Evolutionary conservation across 2,888 invertebrate genomes (phyloP).

Genomic region (Acrobeloides nanus): DNA sequence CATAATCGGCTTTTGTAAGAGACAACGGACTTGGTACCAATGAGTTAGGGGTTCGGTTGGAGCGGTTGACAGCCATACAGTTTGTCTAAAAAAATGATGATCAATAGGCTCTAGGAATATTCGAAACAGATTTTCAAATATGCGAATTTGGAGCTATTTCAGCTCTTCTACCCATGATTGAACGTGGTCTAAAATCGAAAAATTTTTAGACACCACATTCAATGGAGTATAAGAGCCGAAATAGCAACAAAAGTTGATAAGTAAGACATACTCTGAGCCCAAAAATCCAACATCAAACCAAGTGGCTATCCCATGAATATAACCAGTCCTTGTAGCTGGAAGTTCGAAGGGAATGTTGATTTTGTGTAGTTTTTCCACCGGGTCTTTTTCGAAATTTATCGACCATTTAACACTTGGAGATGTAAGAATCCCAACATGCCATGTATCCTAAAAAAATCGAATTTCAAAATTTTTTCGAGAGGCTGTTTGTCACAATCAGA

Average conservation of each 20-base stretch:
- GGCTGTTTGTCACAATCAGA: not conserved
- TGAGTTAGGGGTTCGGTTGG: constrained; percentile 96
- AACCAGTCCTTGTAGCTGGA: constrained; percentile 80
- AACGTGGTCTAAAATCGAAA: no score
- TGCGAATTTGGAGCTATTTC: not conserved
- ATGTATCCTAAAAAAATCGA: constrained; percentile 68
- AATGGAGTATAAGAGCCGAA: no score
- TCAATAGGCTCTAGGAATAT: not conserved
- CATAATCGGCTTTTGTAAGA: constrained; percentile 84
- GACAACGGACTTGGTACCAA: constrained; percentile 96
- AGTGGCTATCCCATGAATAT: constrained; percentile 92
- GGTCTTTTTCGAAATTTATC: constrained; percentile 83
- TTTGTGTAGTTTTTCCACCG: constrained; percentile 84
- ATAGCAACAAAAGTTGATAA: no score
- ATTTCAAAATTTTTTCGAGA: not conserved
- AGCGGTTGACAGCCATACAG: constrained; percentile 92
- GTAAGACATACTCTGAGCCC: constrained; percentile 60
- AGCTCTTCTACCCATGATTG: no score
- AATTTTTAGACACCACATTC: no score
- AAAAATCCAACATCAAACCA: constrained; percentile 96
- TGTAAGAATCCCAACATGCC: constrained; percentile 93
- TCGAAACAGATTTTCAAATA: not conserved
- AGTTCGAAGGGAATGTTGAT: constrained; percentile 92
- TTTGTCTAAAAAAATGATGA: constrained; percentile 60
- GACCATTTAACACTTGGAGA: constrained; percentile 84